A percentile compares a stretch with the other conserved stretches of the same genome.
phyloP scores from a whole-genome alignment of 2,797 vertebrate species.

The Thaleichthys pacificus region DNA sequence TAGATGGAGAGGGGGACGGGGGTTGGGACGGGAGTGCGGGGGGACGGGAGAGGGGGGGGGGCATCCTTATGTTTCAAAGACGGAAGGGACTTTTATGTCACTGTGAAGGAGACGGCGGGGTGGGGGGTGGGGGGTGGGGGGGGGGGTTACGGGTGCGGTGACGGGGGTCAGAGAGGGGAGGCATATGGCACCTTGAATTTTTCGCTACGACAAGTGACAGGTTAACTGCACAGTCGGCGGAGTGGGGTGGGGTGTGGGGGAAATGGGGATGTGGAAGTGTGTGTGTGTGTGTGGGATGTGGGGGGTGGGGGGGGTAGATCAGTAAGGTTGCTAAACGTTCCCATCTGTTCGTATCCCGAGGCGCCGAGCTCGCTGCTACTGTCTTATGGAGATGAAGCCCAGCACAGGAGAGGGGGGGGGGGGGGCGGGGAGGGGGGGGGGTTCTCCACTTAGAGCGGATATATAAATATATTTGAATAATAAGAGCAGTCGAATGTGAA shows the following conservation, averaged over 20 bases:
- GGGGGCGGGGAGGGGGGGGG: neutral
- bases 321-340: constrained; percentile 84
- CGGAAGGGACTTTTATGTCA: constrained; percentile 71
- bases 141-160: constrained; percentile 21
- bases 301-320: constrained; percentile 61
- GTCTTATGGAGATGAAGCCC: constrained; percentile 87
- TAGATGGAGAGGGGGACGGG: neutral
- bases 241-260: constrained; percentile 17
- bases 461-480: constrained; percentile 68
- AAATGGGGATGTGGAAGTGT: constrained; percentile 21
- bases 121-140: neutral
- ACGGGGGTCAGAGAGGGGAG: constrained; percentile 67
- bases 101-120: neutral
- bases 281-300: constrained; percentile 28
- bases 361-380: constrained; percentile 75
- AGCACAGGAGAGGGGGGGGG: constrained; percentile 15
- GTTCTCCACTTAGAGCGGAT: constrained; percentile 78
- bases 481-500: constrained; percentile 59
- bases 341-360: constrained; percentile 86
- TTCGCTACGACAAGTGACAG: constrained; percentile 82
- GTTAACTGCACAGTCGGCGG: constrained; percentile 78
- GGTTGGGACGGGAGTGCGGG: neutral
- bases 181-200: constrained; percentile 85
- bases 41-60: constrained; percentile 2
- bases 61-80: constrained; percentile 53